Evolutionary conservation across 2,888 invertebrate genomes (phyloP), one percentile per base, ranked within the genome.

Genomic region (Cerceris ruficornis): DNA sequence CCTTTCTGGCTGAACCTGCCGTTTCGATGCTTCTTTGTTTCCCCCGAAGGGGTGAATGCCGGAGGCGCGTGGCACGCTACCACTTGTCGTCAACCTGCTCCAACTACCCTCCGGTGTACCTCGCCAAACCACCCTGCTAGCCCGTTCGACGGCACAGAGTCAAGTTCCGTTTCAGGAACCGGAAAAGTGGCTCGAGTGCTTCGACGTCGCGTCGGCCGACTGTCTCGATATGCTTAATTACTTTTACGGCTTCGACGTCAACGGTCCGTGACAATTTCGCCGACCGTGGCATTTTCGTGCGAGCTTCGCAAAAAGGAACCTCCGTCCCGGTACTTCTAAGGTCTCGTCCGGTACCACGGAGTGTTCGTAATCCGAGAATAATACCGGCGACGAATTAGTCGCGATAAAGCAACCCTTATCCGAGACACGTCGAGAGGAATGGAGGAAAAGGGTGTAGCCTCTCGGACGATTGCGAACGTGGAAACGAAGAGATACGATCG

Each of bases 1-100:
- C 83, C 86, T 81, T 83, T 83, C 80, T 83, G 81, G 73, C 83
- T 75, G 79, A 72, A 81, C 81, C 84, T 81, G 85, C 87, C 84
- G 82, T 88, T 86, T 81, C 84, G 81, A 85, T 86, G 84, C 86
- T 86, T 88, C 88, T 88, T 90, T 90, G 87, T 89, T 88, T 88
- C 82, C 75, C 79, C 76, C 80, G 58, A 55, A 64, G 69, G 84
- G 82, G 77, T 68, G 82, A 81, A 78, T 75, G 74, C 77, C 78
- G 73, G 75, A 81, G 80, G 82, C 86, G 83, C 83, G 82, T 86
- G 86, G 80, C 81, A 84, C 76, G 73, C 61, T 77, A 57, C 77
- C 86, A 84, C 80, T 85, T 86, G 79, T 82, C 81, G 73, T 64
- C 78, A 59, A 75, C 77, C 79, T 57, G 54, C 68, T 64, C 60